These are phyloP conservation scores for Bombus superbus DNA, from an alignment of 1,140 invertebrate genomes.

Conservation along the genomic window DNA sequence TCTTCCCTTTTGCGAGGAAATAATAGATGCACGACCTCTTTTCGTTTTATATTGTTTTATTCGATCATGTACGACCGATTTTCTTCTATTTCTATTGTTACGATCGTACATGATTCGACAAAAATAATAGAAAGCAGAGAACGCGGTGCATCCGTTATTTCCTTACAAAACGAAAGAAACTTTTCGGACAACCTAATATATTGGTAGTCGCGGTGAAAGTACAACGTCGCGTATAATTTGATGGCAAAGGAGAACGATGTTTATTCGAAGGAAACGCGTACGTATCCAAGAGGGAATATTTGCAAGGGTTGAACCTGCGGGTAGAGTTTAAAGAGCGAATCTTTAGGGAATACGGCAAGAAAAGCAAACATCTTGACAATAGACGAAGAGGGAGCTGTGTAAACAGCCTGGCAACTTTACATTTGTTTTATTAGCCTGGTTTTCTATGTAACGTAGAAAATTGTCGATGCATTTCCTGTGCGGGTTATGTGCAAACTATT, in stretches of 20 bases:
- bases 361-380: constrained; percentile 5
- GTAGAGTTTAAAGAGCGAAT: not conserved
- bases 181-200: no score
- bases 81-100: no score
- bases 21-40: no score
- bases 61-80: no score
- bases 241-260: not conserved
- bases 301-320: not conserved
- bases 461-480: not conserved
- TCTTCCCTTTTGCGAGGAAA: no score
- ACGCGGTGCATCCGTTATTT: no score
- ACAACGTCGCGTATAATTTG: not conserved
- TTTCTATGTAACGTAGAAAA: not conserved
- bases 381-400: not conserved
- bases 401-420: not conserved
- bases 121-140: no score
- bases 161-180: no score
- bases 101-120: no score
- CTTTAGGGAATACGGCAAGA: not conserved
- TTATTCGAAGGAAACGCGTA: not conserved
- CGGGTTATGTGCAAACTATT: not conserved
- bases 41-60: no score
- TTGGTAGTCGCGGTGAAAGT: not conserved
- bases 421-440: constrained; percentile 2
- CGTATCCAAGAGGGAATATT: not conserved